Evolutionary conservation across 2,113 vertebrate genomes (phyloP), one percentile per base, ranked within the genome.

Genomic region (Odontesthes bonariensis): DNA sequence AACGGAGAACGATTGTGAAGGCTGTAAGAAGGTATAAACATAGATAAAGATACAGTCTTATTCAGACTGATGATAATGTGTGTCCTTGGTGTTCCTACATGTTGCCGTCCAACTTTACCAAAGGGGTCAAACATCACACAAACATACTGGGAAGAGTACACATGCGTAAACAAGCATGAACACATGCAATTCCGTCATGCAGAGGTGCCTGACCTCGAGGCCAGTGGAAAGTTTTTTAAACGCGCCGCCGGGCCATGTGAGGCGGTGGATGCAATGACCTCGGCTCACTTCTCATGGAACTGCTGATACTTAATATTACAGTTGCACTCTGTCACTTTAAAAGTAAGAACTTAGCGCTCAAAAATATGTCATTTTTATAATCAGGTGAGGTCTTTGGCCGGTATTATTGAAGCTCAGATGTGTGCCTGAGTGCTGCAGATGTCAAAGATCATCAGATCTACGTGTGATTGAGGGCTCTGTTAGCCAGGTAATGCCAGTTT

Each of bases 181-280:
- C 69, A 40, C 46, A 67, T 14, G 42, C 33, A 61, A 8, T 49
- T 10, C 8, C 42, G 6, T 74, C 56, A 53, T 42, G 55, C 32
- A 27, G 69, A 66, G 79, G 42, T 60, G 13, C 59, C 27, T 83
- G 89, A 86, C 87, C 77, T 22, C 19, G 19, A 73, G 76, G 72
- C 56, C 66, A 74, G 86, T 88, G 90, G 82, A 91, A 91, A 88
- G 69, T 86, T 90, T 82, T 32, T 54, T 66, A 82, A 72, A 72
- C 75, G 53, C 14, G 59, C 33, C 46, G 73, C 11, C 22, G 6
- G 73, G 70, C 88, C 85, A 91, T 88, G 84, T 86, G 85, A 79
- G 68, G 75, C 70, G 23, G 53, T 53, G 80, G 80, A 77, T 73
- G 44, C 5, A 35, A 17, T 44, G 71, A 52, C 75, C 78, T 81